Conservation (phyloP, 23 tunicate species). For the Clavelina lepadiformis region DNA sequence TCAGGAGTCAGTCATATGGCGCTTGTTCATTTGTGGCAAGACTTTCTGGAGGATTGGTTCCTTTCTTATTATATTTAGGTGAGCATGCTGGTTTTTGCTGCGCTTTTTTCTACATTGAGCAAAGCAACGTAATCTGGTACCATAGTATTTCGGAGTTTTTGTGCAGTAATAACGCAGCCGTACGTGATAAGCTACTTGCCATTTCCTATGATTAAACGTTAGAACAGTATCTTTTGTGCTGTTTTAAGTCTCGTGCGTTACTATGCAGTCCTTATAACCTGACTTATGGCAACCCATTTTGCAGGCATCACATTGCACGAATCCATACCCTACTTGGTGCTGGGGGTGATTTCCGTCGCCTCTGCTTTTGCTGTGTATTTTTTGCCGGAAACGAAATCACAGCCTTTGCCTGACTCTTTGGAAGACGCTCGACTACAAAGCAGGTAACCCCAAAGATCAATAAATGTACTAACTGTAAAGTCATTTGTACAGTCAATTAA, state of each 20-base stretch:
- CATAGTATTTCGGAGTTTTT: neutral
- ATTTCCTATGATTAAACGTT: no score
- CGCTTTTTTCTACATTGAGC: neutral
- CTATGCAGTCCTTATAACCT: no score
- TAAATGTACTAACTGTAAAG: no score
- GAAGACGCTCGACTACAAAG: constrained; percentile 16
- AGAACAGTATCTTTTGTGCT: no score
- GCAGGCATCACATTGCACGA: neutral
- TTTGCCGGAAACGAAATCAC: constrained; percentile 16
- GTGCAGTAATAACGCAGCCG: neutral
- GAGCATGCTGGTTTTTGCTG: neutral
- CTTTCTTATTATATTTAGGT: constrained; percentile 10
- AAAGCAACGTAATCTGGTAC: neutral
- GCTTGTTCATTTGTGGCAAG: constrained; percentile 8
- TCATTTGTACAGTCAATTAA: no score
- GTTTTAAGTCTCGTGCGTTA: no score
- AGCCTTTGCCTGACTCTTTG: constrained; percentile 14
- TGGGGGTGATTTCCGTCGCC: constrained; percentile 5
- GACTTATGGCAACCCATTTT: no score
- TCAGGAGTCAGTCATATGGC: constrained; percentile 17
- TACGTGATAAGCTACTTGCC: no score
- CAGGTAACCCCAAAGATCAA: constrained; percentile 1
- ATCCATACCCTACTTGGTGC: constrained; percentile 12
- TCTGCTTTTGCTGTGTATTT: constrained; percentile 18
- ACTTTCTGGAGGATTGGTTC: constrained; percentile 1